Evolutionary conservation across 2,888 invertebrate genomes (phyloP).

Genomic region (Hermaeophaga mercurialis): DNA sequence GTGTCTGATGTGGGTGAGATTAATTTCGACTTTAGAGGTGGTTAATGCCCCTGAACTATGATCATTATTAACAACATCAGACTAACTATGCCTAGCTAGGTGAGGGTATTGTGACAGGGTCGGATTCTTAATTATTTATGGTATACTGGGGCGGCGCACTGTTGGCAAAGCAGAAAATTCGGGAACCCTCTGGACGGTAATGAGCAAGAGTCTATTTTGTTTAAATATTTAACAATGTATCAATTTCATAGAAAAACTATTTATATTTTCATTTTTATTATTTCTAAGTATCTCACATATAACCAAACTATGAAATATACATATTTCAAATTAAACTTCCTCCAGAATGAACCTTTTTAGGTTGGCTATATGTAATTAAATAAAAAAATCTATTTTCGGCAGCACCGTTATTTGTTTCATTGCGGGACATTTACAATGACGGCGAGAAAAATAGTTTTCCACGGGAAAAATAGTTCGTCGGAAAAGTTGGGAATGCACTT

Average conservation of each 20-base stretch:
- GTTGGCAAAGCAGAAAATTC: conserved; percentile 4
- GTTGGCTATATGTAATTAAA: no score
- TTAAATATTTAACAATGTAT: no score
- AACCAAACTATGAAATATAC: no score
- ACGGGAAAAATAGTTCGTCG: conserved; percentile 26
- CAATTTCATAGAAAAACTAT: no score
- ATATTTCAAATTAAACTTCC: no score
- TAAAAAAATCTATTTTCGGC: no score
- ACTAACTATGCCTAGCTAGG: conserved; percentile 47
- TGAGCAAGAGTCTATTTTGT: no score
- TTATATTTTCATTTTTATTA: no score
- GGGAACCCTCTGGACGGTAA: no score
- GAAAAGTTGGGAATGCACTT: conserved; percentile 31
- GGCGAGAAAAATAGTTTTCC: conserved; percentile 23
- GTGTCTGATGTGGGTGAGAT: conserved; percentile 49
- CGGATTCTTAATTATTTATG: conserved; percentile 22
- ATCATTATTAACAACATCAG: conserved; percentile 47
- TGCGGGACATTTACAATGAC: not conserved
- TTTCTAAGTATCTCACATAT: no score
- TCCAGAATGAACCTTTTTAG: no score
- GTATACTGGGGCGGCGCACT: conserved; percentile 9
- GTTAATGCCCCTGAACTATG: conserved; percentile 50
- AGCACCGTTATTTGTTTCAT: conserved; percentile 18
- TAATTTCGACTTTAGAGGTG: conserved; percentile 48
- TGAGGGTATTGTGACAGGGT: conserved; percentile 27